These are phyloP conservation scores for Scaptomyza caliginosa DNA, from an alignment of 2,888 invertebrate species.

Conservation along the genomic window DNA sequence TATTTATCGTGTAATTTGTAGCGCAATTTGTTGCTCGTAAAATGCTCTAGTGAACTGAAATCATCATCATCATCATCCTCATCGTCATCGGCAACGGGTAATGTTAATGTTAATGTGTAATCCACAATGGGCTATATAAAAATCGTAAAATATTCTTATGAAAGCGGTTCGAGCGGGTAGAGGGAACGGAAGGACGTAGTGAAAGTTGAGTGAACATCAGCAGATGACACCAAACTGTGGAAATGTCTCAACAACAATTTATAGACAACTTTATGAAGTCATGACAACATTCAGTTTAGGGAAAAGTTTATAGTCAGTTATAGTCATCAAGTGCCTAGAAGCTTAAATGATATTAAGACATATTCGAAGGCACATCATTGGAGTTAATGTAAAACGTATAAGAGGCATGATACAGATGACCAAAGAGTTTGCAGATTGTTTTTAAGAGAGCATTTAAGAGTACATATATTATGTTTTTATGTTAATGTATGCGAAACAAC, in stretches of 20 bases:
- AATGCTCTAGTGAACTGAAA: conserved; percentile 67
- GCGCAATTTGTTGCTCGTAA: conserved; percentile 82
- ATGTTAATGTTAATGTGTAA: conserved; percentile 45
- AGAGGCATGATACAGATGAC: neutral
- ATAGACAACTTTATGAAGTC: conserved; percentile 64
- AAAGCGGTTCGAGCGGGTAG: neutral
- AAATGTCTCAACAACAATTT: conserved; percentile 36
- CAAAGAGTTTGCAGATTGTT: neutral
- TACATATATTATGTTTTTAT: too few species aligned
- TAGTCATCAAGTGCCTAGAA: conserved; percentile 14
- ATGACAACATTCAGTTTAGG: conserved; percentile 28
- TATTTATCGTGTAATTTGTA: conserved; percentile 82
- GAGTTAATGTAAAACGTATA: neutral
- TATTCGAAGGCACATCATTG: neutral
- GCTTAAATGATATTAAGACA: conserved; percentile 5
- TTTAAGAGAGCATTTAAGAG: neutral
- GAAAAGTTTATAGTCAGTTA: conserved; percentile 33
- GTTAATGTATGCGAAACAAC: too few species aligned
- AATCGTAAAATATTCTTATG: conserved; percentile 66
- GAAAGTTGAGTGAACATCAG: conserved; percentile 33
- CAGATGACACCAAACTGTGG: conserved; percentile 34
- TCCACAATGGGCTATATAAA: conserved; percentile 71
- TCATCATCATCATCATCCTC: conserved; percentile 24
- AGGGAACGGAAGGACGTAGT: neutral
- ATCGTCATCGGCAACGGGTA: conserved; percentile 39